Base-by-base conservation (phyloP, 2,113 vertebrate species). In the Sphyrna mokarran region DNA sequence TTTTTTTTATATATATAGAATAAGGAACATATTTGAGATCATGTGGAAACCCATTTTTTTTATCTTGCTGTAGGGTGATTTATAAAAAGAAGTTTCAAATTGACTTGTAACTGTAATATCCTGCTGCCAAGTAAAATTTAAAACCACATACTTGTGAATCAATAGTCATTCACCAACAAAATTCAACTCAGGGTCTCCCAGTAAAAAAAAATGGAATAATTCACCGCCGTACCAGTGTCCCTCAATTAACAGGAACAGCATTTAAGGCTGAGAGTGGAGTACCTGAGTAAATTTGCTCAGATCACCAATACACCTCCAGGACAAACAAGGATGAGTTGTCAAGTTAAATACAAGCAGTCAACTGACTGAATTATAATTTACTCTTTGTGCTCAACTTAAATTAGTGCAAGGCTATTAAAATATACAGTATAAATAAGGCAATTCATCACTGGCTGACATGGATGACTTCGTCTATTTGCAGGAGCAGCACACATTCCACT, bases 331-430 rank as follows among this genome's bases (percentile, higher is more conserved):
- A 97, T 97, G 97, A 96, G 96, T 96, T 97, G 96, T 96, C 98
- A 97, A 98, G 98, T 98, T 98, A 98, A 97, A 98, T 97, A 97
- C 96, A 97, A 98, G 97, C 98, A 98, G 98, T 97, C 98, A 98
- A 98, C 98, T 97, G 98, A 97, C 97, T 98, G 98, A 98, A 98
- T 99, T 98, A 99, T 98, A 98, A 98, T 98, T 98, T 98, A 98
- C 98, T 98, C 98, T 96, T 96, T 97, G 98, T 97, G 98, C 97
- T 98, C 98, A 98, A 97, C 97, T 97, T 98, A 98, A 99, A 99
- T 99, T 99, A 99, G 98, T 97, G 98, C 97, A 98, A 98, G 98
- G 98, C 98, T 98, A 98, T 98, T 98, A 98, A 99, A 99, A 99
- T 98, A 98, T 98, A 97, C 98, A 98, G 97, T 98, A 98, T 98